Evolutionary conservation across 1,140 invertebrate genomes (phyloP).

Genomic region (Bombus huntii): DNA sequence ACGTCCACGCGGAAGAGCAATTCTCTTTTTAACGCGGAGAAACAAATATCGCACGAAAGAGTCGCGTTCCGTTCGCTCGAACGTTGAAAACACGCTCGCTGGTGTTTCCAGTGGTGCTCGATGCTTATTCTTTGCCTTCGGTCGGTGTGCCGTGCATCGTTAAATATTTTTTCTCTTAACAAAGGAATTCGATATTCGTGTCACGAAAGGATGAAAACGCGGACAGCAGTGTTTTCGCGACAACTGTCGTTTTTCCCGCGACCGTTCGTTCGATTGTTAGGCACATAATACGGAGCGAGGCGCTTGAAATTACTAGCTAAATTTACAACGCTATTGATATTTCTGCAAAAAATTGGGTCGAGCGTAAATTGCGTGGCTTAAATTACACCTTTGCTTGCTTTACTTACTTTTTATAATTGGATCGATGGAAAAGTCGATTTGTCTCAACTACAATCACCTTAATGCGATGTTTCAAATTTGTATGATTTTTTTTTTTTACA

Average conservation of each 20-base stretch:
- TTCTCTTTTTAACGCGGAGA: too few relatives aligned
- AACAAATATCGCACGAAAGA: too few relatives aligned
- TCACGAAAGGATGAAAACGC: background rate
- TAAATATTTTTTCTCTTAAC: slow-evolving; percentile 28
- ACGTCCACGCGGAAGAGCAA: too few relatives aligned
- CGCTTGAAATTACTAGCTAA: background rate
- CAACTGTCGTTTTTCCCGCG: background rate
- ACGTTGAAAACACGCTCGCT: background rate
- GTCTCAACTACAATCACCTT: too few relatives aligned
- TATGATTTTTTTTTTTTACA: too few relatives aligned
- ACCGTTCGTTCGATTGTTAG: background rate
- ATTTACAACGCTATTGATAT: background rate
- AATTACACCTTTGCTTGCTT: too few relatives aligned
- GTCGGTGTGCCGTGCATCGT: background rate
- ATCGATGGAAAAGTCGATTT: too few relatives aligned
- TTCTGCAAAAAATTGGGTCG: background rate
- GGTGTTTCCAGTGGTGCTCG: background rate
- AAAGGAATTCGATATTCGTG: background rate
- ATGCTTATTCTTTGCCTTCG: background rate
- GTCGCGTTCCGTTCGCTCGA: too few relatives aligned
- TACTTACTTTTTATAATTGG: background rate
- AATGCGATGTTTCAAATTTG: too few relatives aligned
- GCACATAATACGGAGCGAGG: background rate
- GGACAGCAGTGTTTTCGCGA: background rate
- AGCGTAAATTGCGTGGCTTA: background rate